These are phyloP conservation scores for Aratinga solstitialis DNA, from an alignment of 2,797 vertebrate genomes.

Conservation along the genomic window DNA sequence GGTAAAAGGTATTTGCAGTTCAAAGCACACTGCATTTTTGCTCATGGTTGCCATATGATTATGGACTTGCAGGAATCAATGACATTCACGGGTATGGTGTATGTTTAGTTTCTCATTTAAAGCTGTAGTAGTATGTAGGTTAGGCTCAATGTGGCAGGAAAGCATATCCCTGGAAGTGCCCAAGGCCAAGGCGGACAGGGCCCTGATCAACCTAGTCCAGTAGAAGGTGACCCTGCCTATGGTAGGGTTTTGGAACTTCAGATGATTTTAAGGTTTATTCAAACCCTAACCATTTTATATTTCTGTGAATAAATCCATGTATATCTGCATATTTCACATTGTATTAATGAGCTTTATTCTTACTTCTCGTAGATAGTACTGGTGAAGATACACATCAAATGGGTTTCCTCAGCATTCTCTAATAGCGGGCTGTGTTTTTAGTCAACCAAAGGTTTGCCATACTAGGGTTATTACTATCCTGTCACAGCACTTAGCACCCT, in stretches of 20 bases:
- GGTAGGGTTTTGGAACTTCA: neutral
- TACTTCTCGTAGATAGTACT: neutral
- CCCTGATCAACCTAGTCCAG: neutral
- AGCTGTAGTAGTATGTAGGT: neutral
- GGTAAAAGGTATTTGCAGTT: neutral
- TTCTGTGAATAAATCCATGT: neutral
- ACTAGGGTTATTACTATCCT: neutral
- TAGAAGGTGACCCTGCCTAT: neutral
- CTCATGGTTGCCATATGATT: neutral
- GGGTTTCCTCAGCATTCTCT: neutral
- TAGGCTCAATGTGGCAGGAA: neutral
- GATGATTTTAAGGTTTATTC: neutral
- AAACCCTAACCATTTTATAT: neutral
- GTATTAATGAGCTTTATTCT: neutral
- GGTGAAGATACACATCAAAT: neutral
- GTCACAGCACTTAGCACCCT: neutral
- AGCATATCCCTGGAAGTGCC: neutral
- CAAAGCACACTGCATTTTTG: neutral
- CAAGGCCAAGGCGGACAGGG: neutral
- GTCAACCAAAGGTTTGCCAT: neutral
- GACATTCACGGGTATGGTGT: neutral
- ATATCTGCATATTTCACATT: neutral
- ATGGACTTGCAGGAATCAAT: neutral
- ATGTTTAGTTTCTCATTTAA: neutral
- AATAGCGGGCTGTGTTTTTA: neutral